These are phyloP conservation scores for Etia nguti DNA, from an alignment of 2,113 vertebrate species.

Conservation along the genomic window DNA sequence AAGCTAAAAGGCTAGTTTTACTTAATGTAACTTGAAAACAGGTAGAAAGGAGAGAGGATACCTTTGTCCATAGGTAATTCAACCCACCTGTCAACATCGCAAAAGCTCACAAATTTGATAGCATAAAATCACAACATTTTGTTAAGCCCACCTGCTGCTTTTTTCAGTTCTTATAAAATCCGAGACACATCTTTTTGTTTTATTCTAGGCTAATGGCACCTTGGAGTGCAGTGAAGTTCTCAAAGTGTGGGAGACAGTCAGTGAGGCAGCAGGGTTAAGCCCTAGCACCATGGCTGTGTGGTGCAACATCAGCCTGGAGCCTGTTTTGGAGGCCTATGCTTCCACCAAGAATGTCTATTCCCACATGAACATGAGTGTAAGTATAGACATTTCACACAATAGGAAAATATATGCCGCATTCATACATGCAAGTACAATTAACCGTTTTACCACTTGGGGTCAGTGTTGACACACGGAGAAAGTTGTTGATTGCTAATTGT, in stretches of 20 bases:
- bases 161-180: neutral
- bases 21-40: neutral
- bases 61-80: neutral
- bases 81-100: neutral
- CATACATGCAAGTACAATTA: neutral
- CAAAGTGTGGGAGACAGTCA: slow-evolving; percentile 48
- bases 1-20: neutral
- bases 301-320: slow-evolving; percentile 57
- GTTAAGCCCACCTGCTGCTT: neutral
- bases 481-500: neutral
- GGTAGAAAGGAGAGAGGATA: neutral
- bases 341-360: neutral
- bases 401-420: neutral
- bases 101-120: neutral
- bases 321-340: slow-evolving; percentile 29
- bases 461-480: slow-evolving; percentile 47
- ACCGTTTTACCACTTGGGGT: slow-evolving; percentile 54
- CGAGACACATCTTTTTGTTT: neutral
- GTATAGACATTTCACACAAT: neutral
- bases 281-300: slow-evolving; percentile 31
- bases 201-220: slow-evolving; percentile 48
- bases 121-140: neutral
- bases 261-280: slow-evolving; percentile 34
- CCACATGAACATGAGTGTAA: slow-evolving; percentile 53
- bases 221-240: slow-evolving; percentile 55